Evolutionary conservation across 2,113 vertebrate genomes (phyloP), one percentile per base, ranked within the genome.

Genomic region (Synodontis membranacea): DNA sequence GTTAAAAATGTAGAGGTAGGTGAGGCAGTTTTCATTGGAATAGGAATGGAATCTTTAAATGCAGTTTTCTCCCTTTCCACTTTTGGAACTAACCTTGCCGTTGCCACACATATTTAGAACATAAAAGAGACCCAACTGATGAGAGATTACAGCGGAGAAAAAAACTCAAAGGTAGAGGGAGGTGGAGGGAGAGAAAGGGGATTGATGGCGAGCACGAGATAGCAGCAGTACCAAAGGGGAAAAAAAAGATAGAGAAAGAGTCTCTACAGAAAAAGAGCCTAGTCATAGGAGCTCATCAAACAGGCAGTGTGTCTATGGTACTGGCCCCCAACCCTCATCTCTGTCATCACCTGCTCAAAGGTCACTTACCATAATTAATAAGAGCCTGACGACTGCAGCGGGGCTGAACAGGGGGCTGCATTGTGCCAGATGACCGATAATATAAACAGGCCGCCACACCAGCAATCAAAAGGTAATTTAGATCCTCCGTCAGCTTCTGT

Each of bases 291-390:
- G 39, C 80, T 82, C 85, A 88, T 87, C 78, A 89, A 54, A 86
- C 42, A 89, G 86, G 90, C 85, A 68, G 70, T 85, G 89, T 92
- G 91, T 93, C 92, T 82, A 39, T n/a, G 39, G 84, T 85, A 86
- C 82, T 75, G 90, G 81, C 87, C 76, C 76, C 62, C 48, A 79
- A 85, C 79, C 60, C 64, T 83, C 82, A 58, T 70, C 72, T 86
- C 91, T 90, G 88, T 95, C 94, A 94, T 88, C 93, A 92, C 91
- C 91, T 91, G 89, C 76, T 93, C 88, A 94, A 94, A 95, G 94
- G 93, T 95, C 93, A 93, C 92, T 93, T 93, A 89, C 86, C 85
- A 86, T 90, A 91, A 90, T 94, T 95, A 95, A 95, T 95, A 92
- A 94, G 92, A 89, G 89, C 88, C 91, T 89, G 94, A 94, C 90